Evolutionary conservation across 2,888 invertebrate species (phyloP).

Genomic region (Machimus rusticus): DNA sequence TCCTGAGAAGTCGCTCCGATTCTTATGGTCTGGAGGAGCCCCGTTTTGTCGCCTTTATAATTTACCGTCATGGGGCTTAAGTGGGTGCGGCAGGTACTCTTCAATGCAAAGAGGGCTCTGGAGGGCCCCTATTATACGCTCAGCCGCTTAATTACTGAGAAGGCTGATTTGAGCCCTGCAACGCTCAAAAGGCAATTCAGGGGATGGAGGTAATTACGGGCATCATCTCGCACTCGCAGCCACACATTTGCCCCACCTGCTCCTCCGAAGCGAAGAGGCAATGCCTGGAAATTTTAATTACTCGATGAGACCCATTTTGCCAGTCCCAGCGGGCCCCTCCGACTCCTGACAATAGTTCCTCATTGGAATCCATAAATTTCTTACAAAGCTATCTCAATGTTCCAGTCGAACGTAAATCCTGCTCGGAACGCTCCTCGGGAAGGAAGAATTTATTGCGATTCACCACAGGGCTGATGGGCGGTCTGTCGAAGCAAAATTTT

Average conservation of each 20-base stretch:
- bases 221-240: background rate
- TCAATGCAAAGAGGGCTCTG: background rate
- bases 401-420: background rate
- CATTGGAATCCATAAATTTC: background rate
- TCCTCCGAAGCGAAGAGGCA: background rate
- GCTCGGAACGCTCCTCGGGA: background rate
- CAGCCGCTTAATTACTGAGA: background rate
- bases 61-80: background rate
- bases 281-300: background rate
- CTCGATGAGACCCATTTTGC: background rate
- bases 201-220: background rate
- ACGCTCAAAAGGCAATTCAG: background rate
- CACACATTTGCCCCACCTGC: background rate
- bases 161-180: background rate
- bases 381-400: background rate
- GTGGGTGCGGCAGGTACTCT: background rate
- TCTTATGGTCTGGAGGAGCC: background rate
- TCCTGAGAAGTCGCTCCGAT: background rate
- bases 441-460: background rate
- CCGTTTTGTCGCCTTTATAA: background rate
- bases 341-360: background rate
- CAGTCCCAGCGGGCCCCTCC: background rate
- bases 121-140: background rate
- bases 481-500: background rate
- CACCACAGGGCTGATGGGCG: background rate